Percentiles rank a stretch among this genome's conserved stretches.
Conservation (phyloP, 2,113 vertebrate species). For the Cnemophilus loriae region DNA sequence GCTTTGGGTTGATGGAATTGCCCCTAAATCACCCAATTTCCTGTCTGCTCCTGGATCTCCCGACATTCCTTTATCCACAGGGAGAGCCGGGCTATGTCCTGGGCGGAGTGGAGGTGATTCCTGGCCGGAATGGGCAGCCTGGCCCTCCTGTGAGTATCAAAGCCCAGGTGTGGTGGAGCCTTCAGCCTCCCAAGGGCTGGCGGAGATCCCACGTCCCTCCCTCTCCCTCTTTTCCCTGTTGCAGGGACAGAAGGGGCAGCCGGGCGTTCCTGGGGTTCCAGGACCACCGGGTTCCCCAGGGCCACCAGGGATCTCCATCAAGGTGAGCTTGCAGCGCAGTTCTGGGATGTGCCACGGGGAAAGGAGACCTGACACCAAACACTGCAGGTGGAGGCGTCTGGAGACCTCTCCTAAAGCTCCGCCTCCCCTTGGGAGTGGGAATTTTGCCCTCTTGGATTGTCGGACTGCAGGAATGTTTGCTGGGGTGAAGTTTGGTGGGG, state of each 20-base stretch:
- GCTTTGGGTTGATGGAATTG: not conserved
- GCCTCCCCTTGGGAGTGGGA: not conserved
- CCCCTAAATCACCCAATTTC: not conserved
- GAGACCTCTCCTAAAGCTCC: not conserved
- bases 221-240: not conserved
- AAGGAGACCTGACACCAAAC: not conserved
- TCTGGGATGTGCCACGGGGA: not conserved
- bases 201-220: not conserved
- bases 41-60: not conserved
- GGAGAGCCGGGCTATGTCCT: constrained; percentile 86
- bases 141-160: constrained; percentile 77
- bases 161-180: not conserved
- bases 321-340: constrained; percentile 64
- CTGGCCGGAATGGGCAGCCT: constrained; percentile 81
- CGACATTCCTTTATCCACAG: constrained; percentile 13
- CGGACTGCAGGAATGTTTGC: not conserved
- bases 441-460: not conserved
- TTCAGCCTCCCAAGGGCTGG: not conserved
- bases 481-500: not conserved
- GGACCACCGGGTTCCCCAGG: constrained; percentile 76
- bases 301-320: constrained; percentile 76
- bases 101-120: constrained; percentile 76
- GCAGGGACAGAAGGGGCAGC: constrained; percentile 72
- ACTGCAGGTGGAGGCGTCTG: not conserved
- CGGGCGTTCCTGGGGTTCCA: constrained; percentile 70